Conservation (phyloP, 2,888 invertebrate genomes). For the Leptopilina myrica region DNA sequence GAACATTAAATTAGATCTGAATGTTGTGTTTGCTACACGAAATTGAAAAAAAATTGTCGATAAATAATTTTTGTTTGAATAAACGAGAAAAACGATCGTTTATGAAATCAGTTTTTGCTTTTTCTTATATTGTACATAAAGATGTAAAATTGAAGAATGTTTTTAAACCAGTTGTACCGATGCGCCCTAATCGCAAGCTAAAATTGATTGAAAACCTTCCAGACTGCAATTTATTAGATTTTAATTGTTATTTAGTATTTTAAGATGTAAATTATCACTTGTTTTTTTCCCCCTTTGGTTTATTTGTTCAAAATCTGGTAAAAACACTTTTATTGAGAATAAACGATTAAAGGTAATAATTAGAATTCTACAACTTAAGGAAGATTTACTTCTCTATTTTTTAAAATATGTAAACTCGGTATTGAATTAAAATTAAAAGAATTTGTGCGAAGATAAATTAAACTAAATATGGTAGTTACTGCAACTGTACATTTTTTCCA, state of each 20-base stretch:
- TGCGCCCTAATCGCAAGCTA: not conserved
- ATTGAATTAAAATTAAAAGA: not conserved
- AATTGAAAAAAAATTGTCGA: not conserved
- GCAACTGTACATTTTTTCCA: conserved; percentile 22
- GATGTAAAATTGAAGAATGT: not conserved
- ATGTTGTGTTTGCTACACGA: not conserved
- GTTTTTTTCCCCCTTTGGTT: not conserved
- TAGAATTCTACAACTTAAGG: not conserved
- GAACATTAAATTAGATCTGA: conserved; percentile 3
- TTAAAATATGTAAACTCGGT: not conserved
- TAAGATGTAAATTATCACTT: conserved; percentile 33
- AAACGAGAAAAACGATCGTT: not conserved
- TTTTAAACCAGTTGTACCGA: conserved; percentile 10
- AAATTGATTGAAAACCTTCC: not conserved
- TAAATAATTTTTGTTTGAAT: not conserved
- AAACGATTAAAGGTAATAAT: not conserved
- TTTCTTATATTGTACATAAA: not conserved
- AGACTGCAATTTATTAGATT: conserved; percentile 29
- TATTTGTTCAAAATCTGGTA: not conserved
- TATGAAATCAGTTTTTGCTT: not conserved
- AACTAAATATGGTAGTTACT: conserved; percentile 5
- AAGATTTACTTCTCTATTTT: not conserved
- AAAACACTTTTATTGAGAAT: not conserved
- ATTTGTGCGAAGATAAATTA: conserved; percentile 16
- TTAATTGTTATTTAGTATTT: conserved; percentile 38